phyloP scores from a whole-genome alignment of 2,113 vertebrate species.

The Pterocles burchelli region DNA sequence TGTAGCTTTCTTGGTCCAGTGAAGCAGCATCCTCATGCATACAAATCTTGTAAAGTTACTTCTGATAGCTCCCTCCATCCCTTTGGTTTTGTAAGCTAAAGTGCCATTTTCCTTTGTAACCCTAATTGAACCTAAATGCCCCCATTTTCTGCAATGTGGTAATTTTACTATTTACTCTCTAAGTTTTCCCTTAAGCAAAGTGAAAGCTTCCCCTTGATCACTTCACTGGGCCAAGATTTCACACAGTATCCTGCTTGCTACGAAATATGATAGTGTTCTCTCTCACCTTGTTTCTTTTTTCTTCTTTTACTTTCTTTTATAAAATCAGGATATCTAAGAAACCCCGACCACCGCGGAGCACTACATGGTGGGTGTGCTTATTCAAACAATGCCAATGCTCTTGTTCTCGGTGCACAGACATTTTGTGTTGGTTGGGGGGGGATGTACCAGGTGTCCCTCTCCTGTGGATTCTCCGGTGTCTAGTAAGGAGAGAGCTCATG shows the following conservation, averaged over 20 bases:
- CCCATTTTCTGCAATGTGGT: conserved; percentile 47
- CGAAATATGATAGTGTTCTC: conserved; percentile 68
- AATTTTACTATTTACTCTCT: conserved; percentile 7
- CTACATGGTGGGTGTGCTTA: conserved; percentile 69
- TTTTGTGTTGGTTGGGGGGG: conserved; percentile 29
- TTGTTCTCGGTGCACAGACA: conserved; percentile 48
- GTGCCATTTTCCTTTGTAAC: conserved; percentile 45
- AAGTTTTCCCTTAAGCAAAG: conserved; percentile 56
- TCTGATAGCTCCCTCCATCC: conserved; percentile 27
- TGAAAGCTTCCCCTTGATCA: conserved; percentile 50
- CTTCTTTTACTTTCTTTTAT: conserved; percentile 74
- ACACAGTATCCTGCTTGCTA: conserved; percentile 68
- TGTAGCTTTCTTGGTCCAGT: conserved; percentile 70
- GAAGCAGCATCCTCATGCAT: conserved; percentile 44
- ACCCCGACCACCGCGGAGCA: conserved; percentile 65
- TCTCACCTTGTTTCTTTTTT: conserved; percentile 73
- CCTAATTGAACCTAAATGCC: conserved; percentile 45
- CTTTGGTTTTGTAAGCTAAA: conserved; percentile 36
- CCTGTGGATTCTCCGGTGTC: background rate
- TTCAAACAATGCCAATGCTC: conserved; percentile 66
- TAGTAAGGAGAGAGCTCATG: background rate
- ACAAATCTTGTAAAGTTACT: conserved; percentile 37
- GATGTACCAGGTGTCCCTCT: background rate
- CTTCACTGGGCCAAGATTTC: conserved; percentile 71
- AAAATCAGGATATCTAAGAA: conserved; percentile 71